Base-by-base conservation (phyloP, 2,113 vertebrate genomes). In the Heloderma charlesbogerti region DNA sequence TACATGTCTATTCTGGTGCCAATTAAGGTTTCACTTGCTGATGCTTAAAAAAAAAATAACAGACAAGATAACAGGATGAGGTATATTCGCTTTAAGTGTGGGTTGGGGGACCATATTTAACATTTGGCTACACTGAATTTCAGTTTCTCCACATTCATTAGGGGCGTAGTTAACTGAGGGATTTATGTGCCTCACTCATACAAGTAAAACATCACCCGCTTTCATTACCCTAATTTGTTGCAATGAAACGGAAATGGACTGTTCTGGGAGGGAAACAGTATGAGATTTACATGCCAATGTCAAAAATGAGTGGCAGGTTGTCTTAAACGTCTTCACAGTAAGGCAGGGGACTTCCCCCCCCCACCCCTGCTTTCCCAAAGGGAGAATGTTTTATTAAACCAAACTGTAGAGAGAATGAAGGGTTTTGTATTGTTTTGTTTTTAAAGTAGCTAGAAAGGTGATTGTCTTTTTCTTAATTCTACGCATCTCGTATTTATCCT, bases 351-450 rank as follows among this genome's bases (percentile, higher is more conserved):
- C 63, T 81, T 10, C 74, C 86, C 71, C 0, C 0, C 29, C 51
- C 91, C 86, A 3, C 82, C 16, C 37, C 15, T 13, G 31, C 89
- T 88, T 75, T 95, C 90, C 37, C 0, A 92, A 75, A 43, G 91
- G 92, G 88, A 88, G 85, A 90, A 88, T 85, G 77, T 84, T 93
- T 94, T 91, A 91, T 93, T 93, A 92, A 93, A 95, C 93, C 69
- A 86, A 89, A 82, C 88, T 82, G 89, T 79, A 88, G 80, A 88
- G 79, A 85, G 71, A 92, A 92, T 85, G 67, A 3, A 15, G 37
- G 31, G 37, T 40, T 84, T 40, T 63, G n/a, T 75, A 4, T 86
- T 13, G 43, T 16, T 88, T 82, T 31, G 48, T 57, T 37, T 54
- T 94, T 90, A 92, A 95, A 94, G 77, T 93, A 92, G 90, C 15